Evolutionary conservation across 2,888 invertebrate genomes (phyloP).

Genomic region (Dendrolimus pini): DNA sequence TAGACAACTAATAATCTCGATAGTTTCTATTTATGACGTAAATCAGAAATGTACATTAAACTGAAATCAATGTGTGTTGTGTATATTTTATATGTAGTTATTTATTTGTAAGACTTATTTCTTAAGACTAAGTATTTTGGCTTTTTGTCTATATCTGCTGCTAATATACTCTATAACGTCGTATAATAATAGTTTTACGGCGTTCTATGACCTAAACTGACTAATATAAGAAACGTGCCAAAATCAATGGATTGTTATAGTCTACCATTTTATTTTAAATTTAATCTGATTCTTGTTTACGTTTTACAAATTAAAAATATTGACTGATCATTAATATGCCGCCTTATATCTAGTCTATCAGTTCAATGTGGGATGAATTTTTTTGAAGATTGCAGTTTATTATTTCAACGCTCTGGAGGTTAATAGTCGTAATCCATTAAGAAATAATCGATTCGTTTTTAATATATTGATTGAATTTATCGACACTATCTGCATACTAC

Average conservation of each 20-base stretch:
- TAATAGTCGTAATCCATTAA: no score
- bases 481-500: no score
- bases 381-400: conserved; percentile 6
- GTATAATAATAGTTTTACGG: no score
- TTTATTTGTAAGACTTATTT: conserved; percentile 47
- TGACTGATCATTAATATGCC: conserved; percentile 29
- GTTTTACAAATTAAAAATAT: conserved; percentile 6
- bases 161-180: no score
- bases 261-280: conserved; percentile 11
- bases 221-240: conserved; percentile 25
- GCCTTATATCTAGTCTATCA: conserved; percentile 34
- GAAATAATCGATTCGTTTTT: no score
- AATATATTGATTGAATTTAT: no score
- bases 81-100: conserved; percentile 38
- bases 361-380: conserved; percentile 13
- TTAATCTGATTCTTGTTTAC: conserved; percentile 8
- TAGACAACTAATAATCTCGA: no score
- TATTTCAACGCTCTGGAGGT: neutral
- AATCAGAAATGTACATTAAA: neutral
- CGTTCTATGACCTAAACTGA: neutral
- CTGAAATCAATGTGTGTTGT: conserved; percentile 18
- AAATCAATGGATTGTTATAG: conserved; percentile 24
- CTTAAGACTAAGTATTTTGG: conserved; percentile 9
- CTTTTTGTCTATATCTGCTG: conserved; percentile 16
- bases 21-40: no score